A percentile compares a stretch with the other conserved stretches of the same genome.
These are phyloP conservation scores for Globodera ellingtonae DNA, from an alignment of 1,140 invertebrate genomes.

Conservation along the genomic window DNA sequence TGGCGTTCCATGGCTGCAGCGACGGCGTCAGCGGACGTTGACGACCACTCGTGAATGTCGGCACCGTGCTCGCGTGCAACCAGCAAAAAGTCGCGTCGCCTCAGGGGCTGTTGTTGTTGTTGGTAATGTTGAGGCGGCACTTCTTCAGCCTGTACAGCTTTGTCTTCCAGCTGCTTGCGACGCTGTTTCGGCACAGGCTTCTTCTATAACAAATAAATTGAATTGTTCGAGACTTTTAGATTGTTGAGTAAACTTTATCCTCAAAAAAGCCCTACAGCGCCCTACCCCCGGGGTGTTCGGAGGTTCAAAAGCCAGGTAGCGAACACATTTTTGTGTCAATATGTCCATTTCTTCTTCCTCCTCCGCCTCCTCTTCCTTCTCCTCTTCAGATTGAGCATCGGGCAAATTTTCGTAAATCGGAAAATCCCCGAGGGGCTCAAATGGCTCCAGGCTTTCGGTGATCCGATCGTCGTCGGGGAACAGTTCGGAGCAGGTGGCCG, in stretches of 20 bases:
- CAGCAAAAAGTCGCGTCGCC: conserved; percentile 13
- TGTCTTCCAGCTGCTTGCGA: neutral
- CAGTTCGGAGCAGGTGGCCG: conserved; percentile 10
- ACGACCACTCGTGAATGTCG: conserved; percentile 18
- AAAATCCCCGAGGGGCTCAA: conserved; percentile 7
- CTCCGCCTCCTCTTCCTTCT: neutral
- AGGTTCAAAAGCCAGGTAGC: neutral
- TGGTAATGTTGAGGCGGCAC: neutral
- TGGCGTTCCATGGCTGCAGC: neutral
- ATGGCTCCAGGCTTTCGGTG: conserved; percentile 4
- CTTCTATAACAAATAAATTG: neutral
- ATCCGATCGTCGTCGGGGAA: neutral
- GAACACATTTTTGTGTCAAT: neutral
- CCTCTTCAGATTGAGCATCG: neutral
- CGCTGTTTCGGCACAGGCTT: conserved; percentile 5
- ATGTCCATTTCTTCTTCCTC: neutral
- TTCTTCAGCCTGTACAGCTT: neutral
- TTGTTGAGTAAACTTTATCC: neutral
- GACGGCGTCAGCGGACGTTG: neutral
- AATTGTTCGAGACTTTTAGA: neutral
- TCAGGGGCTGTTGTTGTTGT: neutral
- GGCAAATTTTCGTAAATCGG: conserved; percentile 8
- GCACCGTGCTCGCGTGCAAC: conserved; percentile 23
- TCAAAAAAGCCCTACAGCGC: too few species aligned
- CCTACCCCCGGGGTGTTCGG: neutral